These are phyloP conservation scores for Lasioglossum pauxillum DNA, from an alignment of 2,888 invertebrate species.

Conservation along the genomic window DNA sequence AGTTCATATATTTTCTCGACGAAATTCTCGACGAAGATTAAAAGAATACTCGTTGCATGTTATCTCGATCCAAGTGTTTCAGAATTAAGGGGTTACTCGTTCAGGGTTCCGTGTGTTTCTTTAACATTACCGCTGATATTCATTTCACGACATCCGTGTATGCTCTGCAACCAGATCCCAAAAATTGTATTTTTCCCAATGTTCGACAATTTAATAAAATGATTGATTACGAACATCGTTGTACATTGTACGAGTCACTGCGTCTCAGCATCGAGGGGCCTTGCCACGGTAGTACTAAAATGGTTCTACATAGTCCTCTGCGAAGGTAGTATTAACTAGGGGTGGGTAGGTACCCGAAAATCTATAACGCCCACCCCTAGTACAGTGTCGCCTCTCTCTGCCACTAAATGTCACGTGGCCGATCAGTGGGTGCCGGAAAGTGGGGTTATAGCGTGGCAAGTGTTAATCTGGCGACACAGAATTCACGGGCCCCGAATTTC, in stretches of 20 bases:
- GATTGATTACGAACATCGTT: not conserved
- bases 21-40: not conserved
- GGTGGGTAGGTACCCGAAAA: too few relatives aligned
- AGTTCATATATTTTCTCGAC: not conserved
- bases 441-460: too few relatives aligned
- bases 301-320: not conserved
- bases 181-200: constrained; percentile 41
- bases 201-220: constrained; percentile 19
- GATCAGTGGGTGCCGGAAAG: too few relatives aligned
- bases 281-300: not conserved
- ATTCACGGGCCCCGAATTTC: too few relatives aligned
- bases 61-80: not conserved
- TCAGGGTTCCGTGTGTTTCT: not conserved
- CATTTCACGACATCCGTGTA: not conserved
- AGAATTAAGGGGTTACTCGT: not conserved
- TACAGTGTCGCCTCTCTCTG: too few relatives aligned
- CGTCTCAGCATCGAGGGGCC: not conserved
- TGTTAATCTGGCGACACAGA: too few relatives aligned
- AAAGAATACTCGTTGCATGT: not conserved
- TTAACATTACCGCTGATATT: not conserved
- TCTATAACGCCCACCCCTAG: too few relatives aligned
- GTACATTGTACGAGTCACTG: not conserved
- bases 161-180: not conserved
- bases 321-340: not conserved
- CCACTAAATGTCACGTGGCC: too few relatives aligned